These are phyloP conservation scores for Epinotia demarniana DNA, from an alignment of 2,888 invertebrate species.

Conservation along the genomic window DNA sequence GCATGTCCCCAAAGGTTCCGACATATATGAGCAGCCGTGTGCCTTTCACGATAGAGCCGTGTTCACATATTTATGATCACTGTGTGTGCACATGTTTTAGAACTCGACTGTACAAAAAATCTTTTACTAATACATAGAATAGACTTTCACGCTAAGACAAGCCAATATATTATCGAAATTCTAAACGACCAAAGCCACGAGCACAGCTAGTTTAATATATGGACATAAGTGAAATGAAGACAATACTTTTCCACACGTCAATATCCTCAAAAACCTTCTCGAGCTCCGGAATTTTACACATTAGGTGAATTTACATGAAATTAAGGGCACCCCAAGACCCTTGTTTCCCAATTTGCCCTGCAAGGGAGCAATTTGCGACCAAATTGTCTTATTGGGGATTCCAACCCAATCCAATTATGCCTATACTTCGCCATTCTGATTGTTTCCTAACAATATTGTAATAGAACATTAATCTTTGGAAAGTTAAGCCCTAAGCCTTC, in stretches of 20 bases:
- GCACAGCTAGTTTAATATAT: neutral
- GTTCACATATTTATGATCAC: too few species aligned
- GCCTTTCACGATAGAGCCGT: too few species aligned
- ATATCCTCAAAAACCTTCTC: slow-evolving; percentile 8
- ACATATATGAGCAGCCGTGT: too few species aligned
- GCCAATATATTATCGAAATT: neutral
- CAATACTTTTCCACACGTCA: neutral
- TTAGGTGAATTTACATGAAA: slow-evolving; percentile 55
- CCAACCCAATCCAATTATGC: slow-evolving; percentile 39
- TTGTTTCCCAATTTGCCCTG: slow-evolving; percentile 66
- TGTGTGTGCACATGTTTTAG: too few species aligned
- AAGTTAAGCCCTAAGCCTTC: slow-evolving; percentile 22
- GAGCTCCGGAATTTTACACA: slow-evolving; percentile 35
- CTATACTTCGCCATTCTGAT: slow-evolving; percentile 42
- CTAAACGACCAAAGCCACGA: neutral
- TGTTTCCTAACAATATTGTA: slow-evolving; percentile 40
- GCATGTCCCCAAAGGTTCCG: too few species aligned
- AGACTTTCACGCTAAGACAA: neutral
- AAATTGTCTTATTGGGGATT: slow-evolving; percentile 62
- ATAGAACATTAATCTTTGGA: slow-evolving; percentile 33
- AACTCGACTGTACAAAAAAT: too few species aligned
- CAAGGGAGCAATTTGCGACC: slow-evolving; percentile 66
- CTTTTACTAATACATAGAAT: neutral
- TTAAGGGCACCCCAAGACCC: slow-evolving; percentile 55
- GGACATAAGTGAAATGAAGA: neutral